Conservation (phyloP, 1,140 invertebrate genomes). For the Drosophila hydei region DNA sequence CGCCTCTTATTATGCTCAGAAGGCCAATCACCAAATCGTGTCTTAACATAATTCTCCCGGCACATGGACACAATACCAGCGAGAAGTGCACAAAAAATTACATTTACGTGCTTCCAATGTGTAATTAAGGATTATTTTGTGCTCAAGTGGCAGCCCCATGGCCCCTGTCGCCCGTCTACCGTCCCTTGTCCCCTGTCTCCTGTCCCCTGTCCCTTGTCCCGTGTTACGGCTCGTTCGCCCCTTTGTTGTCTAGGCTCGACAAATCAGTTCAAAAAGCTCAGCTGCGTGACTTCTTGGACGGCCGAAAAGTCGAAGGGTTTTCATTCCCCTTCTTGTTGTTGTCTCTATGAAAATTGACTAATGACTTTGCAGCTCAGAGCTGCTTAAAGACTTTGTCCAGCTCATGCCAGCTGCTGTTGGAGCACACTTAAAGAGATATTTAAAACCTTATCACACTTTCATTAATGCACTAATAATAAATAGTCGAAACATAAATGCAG, state of each 20-base stretch:
- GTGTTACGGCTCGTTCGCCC: slow-evolving; percentile 12
- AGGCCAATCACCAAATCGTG: slow-evolving; percentile 77
- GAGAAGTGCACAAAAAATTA: slow-evolving; percentile 73
- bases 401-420: slow-evolving; percentile 19
- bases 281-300: slow-evolving; percentile 55
- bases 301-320: slow-evolving; percentile 15
- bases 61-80: slow-evolving; percentile 48
- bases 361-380: slow-evolving; percentile 56
- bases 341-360: slow-evolving; percentile 72
- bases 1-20: slow-evolving; percentile 43
- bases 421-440: slow-evolving; percentile 26
- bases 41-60: slow-evolving; percentile 78
- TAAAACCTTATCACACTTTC: not conserved
- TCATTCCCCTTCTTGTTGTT: slow-evolving; percentile 39
- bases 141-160: slow-evolving; percentile 62
- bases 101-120: slow-evolving; percentile 82
- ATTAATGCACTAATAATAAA: not conserved
- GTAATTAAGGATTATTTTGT: slow-evolving; percentile 82
- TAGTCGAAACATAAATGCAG: not conserved
- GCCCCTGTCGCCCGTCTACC: too few species aligned
- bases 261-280: slow-evolving; percentile 78
- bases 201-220: not conserved
- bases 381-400: slow-evolving; percentile 45
- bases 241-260: slow-evolving; percentile 68
- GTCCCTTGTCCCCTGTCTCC: not conserved